phyloP scores from a whole-genome alignment of 2,797 vertebrate genomes.

The Cuculus canorus region DNA sequence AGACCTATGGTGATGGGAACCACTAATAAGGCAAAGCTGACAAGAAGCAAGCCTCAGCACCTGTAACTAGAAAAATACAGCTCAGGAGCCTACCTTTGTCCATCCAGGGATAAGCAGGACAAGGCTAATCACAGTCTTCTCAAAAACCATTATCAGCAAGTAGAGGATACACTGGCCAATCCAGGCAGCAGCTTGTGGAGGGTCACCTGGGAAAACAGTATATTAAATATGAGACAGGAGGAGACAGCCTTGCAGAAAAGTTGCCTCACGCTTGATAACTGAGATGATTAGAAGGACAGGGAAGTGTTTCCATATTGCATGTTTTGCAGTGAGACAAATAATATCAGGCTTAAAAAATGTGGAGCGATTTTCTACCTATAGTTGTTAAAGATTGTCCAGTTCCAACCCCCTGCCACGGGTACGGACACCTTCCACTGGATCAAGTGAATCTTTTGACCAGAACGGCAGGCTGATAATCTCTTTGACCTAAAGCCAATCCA shows the following conservation, averaged over 20 bases:
- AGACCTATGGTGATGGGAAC: neutral
- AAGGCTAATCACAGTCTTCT: slow-evolving; percentile 80
- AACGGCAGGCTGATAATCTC: neutral
- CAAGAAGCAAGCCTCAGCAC: neutral
- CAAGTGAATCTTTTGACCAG: neutral
- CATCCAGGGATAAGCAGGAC: slow-evolving; percentile 81
- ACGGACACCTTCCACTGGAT: too few species aligned
- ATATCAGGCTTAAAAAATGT: neutral
- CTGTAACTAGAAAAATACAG: neutral
- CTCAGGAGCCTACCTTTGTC: slow-evolving; percentile 66
- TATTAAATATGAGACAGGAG: neutral
- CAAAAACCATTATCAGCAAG: slow-evolving; percentile 84
- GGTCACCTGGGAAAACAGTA: slow-evolving; percentile 72
- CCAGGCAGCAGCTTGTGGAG: slow-evolving; percentile 80
- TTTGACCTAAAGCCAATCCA: neutral
- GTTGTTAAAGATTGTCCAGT: too few species aligned
- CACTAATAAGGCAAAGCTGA: neutral
- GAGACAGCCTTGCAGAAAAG: neutral
- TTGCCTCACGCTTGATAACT: neutral
- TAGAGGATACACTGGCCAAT: slow-evolving; percentile 82
- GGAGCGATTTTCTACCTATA: neutral
- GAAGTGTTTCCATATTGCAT: neutral
- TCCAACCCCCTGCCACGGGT: too few species aligned
- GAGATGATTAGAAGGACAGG: neutral
- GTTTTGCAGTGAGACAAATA: neutral